phyloP scores from a whole-genome alignment of 2,888 invertebrate genomes.

The Clitarchus hookeri region DNA sequence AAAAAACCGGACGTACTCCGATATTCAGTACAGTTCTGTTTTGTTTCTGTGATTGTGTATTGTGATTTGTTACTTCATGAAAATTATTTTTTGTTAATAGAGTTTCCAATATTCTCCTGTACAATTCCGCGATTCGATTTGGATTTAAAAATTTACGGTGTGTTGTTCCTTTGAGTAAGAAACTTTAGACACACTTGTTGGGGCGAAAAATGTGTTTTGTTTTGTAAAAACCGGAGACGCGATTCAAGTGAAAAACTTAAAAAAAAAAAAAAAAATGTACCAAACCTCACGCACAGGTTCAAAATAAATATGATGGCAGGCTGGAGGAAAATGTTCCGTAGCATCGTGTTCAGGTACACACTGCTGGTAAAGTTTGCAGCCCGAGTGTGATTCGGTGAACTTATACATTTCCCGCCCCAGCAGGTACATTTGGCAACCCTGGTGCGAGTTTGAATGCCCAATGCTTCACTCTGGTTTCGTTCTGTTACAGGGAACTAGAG shows the following conservation, averaged over 20 bases:
- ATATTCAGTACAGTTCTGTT: background rate
- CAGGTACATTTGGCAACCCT: constrained; percentile 17
- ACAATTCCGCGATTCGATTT: background rate
- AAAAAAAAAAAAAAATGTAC: background rate
- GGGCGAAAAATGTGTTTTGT: constrained; percentile 14
- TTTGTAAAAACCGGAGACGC: background rate
- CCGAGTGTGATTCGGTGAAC: background rate
- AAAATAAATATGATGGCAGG: background rate
- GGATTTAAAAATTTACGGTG: background rate
- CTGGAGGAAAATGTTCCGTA: background rate
- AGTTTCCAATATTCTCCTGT: constrained; percentile 18
- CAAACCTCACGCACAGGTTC: too few relatives aligned
- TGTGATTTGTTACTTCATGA: background rate
- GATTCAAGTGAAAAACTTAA: background rate
- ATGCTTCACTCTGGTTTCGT: constrained; percentile 37
- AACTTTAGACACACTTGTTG: background rate
- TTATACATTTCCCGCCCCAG: constrained; percentile 20
- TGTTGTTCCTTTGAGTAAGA: background rate
- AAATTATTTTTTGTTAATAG: background rate
- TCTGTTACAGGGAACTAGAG: constrained; percentile 66
- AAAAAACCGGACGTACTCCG: background rate
- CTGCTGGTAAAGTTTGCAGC: background rate
- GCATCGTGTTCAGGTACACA: background rate
- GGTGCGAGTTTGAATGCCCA: background rate
- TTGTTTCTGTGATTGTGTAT: background rate